Base-by-base conservation (phyloP, 1,140 invertebrate genomes). In the Diploscapter pachys region DNA sequence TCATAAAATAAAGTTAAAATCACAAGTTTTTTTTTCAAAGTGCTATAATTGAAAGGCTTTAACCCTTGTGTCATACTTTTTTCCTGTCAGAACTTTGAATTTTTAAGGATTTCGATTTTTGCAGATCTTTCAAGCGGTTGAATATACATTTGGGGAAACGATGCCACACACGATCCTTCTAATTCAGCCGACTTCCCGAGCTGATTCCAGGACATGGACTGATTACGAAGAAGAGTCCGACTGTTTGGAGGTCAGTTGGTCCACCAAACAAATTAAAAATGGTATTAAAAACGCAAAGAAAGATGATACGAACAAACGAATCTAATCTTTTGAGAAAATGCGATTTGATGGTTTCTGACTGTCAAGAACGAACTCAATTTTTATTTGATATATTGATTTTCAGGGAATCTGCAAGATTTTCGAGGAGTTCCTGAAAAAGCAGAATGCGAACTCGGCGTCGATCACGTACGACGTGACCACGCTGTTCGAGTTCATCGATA, bases 401-500 rank as follows among this genome's bases (percentile, higher is more conserved):
- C 67, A 9, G 72, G 75, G 75, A 51, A 76, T 94, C 52, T 96
- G 93, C 85, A 95, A 94, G 87, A 94, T 96, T 71, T 96, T 94
- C 80, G 94, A 96, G 86, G 93, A 96, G 83, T 93, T 95, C 88
- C 87, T 98, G 55, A 75, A 76, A 13, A 80, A 79, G 78, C 66
- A 92, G 81, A 96, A 98, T 86, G 95, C 95, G 2, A 92, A 95
- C 82, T 93, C 92, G 49, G 93, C 94, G 3, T 94, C 92, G 8
- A 98, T 98, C 72, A 98, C 95, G 1, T 99, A 99, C 81, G 95
- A 98, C 83, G 97, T 98, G 59, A 93, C 91, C 75, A 94, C 98
- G 81, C 88, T 99, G 49, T 98, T 98, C 86, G 94, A 98, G 86
- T 98, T 98, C 85, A 91, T 98, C 79, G 95, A 99, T 87, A 92